Evolutionary conservation across 2,888 invertebrate species (phyloP), one percentile per base, ranked within the genome.

Genomic region (Plutella xylostella): DNA sequence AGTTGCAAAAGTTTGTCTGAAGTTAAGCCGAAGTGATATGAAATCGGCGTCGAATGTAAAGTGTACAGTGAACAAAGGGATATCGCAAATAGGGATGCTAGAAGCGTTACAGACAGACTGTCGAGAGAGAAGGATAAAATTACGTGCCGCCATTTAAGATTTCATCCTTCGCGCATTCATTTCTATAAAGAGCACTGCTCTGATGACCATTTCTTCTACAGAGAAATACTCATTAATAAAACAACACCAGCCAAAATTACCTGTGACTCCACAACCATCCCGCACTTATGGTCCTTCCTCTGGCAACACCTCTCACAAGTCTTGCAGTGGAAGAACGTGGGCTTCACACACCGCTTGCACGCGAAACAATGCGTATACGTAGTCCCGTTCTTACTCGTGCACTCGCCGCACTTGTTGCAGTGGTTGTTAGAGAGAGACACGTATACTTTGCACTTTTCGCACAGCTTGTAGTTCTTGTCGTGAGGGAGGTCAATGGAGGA

Each of bases 341-440:
- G 90, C 71, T 97, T 97, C 0, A 96, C 94, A 70, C 97, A 97
- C 40, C 87, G 72, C 11, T 86, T 83, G 59, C 97, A 97, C n/a
- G 72, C 61, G 28, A 82, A 71, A 60, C 97, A 97, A 68, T 97
- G 96, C 31, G 57, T 77, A 85, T 90, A 79, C 86, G 96, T 51
- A 89, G 91, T 71, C 85, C 90, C 51, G 67, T 82, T 61, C 65
- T 67, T 52, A 87, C 91, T 64, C 77, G 83, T 60, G 59, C 84
- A 85, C 25, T 60, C 58, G 1, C 63, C 63, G 48, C 83, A 84
- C 41, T 74, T 76, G n/a, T 51, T 57, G 47, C 85, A 84, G 48
- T 85, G 85, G 7, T 60, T 65, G 44, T 85, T 85, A 7, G 61
- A 63, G 0, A 47, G 51, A 0, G 75, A 61, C 1, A 84, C 90